Evolutionary conservation across 2,888 invertebrate species (phyloP), one percentile per base, ranked within the genome.

Genomic region (Hemaris fuciformis): DNA sequence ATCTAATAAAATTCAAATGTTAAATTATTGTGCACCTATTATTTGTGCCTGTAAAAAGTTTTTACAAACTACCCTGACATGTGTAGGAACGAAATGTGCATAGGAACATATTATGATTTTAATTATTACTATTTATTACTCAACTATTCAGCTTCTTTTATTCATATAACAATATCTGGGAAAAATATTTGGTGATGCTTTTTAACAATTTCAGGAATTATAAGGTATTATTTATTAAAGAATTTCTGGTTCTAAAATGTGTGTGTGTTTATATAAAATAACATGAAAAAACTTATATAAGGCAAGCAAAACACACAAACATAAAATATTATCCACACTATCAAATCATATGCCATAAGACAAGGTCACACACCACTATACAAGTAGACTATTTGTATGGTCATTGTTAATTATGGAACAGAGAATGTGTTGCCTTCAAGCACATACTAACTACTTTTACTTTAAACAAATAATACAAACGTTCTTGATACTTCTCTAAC

Each of bases 311-410:
- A 38, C n/a, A 38, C 38, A 38, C 31, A 18, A 31, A 31, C 10
- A 53, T 8, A 27, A 31, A 31, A 53, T 53, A 31, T 18, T 53
- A 31, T 31, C 25, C 25, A 31, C 53, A 53, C 27, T 27, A 53
- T 53, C 18, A 53, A 53, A 53, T 53, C 18, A 53, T 53, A 53
- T 53, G 27, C 53, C 53, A 31, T 31, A 27, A 31, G 3, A 53
- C 53, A 53, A 53, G 53, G 53, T 53, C 53, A 53, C 53, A 53
- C 27, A 20, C 1, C 18, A 31, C 18, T 31, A 20, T 31, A 53
- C 31, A 53, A 18, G 18, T 53, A 31, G 8, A 8, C 18, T 53
- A 10, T 53, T 10, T 31, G 53, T 31, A 31, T 53, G 6, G 38
- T 38, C 38, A n/a, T 38, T n/a, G 48, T 53, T 31, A 27, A 46